Percentiles rank a stretch among this genome's conserved stretches.
These are phyloP conservation scores for Branchellion lobata DNA, from an alignment of 2,888 invertebrate genomes.

Conservation along the genomic window DNA sequence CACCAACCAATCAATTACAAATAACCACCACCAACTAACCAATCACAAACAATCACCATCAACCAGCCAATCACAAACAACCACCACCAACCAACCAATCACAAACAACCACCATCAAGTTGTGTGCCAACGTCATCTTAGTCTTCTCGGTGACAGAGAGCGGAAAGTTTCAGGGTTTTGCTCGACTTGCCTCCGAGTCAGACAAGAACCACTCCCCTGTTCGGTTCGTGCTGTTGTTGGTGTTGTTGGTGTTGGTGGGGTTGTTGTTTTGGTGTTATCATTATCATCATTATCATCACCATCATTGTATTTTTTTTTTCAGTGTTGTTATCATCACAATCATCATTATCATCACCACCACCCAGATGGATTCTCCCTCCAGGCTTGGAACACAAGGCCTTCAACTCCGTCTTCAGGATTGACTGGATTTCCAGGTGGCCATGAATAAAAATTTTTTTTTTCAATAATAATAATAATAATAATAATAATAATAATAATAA, in stretches of 20 bases:
- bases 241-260: too few species aligned
- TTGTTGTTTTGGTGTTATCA: too few species aligned
- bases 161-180: constrained; percentile 83
- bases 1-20: too few species aligned
- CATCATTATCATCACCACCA: too few species aligned
- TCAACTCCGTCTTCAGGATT: constrained; percentile 45
- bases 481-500: background rate
- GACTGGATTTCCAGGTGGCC: constrained; percentile 45
- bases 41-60: too few species aligned
- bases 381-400: constrained; percentile 37
- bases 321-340: too few species aligned
- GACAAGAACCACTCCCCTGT: constrained; percentile 77
- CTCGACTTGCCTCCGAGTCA: constrained; percentile 82
- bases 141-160: constrained; percentile 98
- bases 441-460: background rate
- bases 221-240: constrained; percentile 94
- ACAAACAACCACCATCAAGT: constrained; percentile 38
- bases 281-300: too few species aligned
- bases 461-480: background rate
- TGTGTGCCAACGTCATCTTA: constrained; percentile 76
- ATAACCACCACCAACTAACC: too few species aligned
- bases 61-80: too few species aligned
- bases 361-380: constrained; percentile 45
- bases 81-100: too few species aligned
- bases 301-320: too few species aligned